Conservation (phyloP, 2,797 vertebrate genomes). For the Knipowitschia caucasica region DNA sequence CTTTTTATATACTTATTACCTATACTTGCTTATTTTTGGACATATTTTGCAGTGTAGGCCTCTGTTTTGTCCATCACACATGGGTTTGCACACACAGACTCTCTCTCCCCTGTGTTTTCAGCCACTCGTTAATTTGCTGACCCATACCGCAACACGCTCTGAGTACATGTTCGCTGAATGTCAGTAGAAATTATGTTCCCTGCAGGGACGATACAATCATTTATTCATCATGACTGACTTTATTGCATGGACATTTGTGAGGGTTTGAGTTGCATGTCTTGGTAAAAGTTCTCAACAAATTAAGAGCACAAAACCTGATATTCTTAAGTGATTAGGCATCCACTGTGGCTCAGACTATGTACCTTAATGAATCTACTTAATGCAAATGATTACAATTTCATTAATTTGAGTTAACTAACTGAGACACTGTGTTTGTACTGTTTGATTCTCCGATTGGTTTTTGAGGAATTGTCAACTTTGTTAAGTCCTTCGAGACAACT, state of each 20-base stretch:
- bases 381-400: too few species aligned
- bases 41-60: too few species aligned
- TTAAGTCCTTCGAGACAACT: too few species aligned
- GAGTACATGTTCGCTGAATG: constrained; percentile 60
- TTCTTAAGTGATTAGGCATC: background rate
- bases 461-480: too few species aligned
- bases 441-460: too few species aligned
- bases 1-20: too few species aligned
- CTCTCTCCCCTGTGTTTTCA: background rate
- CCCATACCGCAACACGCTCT: constrained; percentile 50
- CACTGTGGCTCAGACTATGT: too few species aligned
- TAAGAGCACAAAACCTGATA: background rate
- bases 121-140: constrained; percentile 61
- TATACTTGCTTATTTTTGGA: too few species aligned
- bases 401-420: too few species aligned
- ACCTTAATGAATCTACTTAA: too few species aligned
- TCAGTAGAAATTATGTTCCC: constrained; percentile 67
- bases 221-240: constrained; percentile 71
- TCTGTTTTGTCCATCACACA: constrained; percentile 57
- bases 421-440: too few species aligned
- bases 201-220: constrained; percentile 67
- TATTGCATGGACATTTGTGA: constrained; percentile 28
- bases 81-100: constrained; percentile 9
- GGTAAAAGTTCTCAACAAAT: constrained; percentile 1
- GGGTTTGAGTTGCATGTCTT: constrained; percentile 1